Percentiles rank a stretch among this genome's conserved stretches.
Evolutionary conservation across 2,888 invertebrate species (phyloP).

Genomic region (Drosophila greeni): DNA sequence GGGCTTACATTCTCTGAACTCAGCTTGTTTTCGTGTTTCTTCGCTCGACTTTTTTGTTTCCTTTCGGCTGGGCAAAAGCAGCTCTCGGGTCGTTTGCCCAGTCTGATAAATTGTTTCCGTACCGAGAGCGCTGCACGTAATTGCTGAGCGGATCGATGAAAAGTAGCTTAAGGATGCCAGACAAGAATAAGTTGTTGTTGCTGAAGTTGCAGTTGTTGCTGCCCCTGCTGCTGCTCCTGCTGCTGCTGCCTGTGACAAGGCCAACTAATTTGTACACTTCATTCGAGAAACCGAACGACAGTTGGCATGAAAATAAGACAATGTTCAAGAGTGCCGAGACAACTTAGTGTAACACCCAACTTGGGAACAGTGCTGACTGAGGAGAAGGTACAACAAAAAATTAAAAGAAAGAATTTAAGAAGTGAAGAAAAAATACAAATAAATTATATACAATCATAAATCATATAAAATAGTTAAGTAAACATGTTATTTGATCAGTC

Average conservation of each 20-base stretch:
- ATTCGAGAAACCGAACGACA: conserved; percentile 65
- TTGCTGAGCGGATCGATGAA: conserved; percentile 68
- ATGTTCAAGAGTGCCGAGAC: conserved; percentile 53
- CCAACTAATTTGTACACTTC: conserved; percentile 73
- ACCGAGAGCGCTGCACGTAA: conserved; percentile 64
- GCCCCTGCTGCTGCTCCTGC: neutral
- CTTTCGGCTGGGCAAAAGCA: conserved; percentile 7
- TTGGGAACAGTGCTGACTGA: conserved; percentile 1
- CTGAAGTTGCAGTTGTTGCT: conserved; percentile 12
- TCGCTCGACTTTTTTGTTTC: conserved; percentile 10
- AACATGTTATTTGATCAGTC: neutral
- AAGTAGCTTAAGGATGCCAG: conserved; percentile 65
- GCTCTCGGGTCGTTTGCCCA: conserved; percentile 62
- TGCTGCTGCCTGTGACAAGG: conserved; percentile 56
- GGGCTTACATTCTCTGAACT: conserved; percentile 56
- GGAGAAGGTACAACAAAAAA: neutral
- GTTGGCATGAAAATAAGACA: conserved; percentile 71
- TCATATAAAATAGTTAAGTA: neutral
- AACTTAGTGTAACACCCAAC: conserved; percentile 43
- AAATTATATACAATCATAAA: neutral
- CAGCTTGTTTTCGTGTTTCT: conserved; percentile 30
- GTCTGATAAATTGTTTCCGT: conserved; percentile 71
- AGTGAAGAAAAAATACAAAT: neutral
- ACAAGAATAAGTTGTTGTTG: conserved; percentile 24
- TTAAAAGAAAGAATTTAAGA: neutral